phyloP scores from a whole-genome alignment of 2,888 invertebrate genomes.

The Timandra comae region DNA sequence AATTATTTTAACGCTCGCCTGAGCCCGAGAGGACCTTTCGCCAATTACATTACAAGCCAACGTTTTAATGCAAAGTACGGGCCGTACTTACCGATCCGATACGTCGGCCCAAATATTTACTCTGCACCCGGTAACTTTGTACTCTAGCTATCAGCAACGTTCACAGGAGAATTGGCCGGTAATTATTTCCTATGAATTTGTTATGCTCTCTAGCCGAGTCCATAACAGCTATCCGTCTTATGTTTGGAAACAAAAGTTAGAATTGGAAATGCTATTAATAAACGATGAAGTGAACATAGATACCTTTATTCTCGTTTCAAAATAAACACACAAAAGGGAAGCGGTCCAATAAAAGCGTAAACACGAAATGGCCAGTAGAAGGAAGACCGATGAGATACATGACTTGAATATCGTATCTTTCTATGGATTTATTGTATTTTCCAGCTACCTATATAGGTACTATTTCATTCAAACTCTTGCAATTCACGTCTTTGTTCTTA shows the following conservation, averaged over 20 bases:
- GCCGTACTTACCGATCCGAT: conserved; percentile 26
- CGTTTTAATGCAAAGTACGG: conserved; percentile 30
- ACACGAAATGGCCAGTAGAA: conserved; percentile 29
- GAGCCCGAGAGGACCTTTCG: conserved; percentile 31
- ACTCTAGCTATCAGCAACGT: conserved; percentile 14
- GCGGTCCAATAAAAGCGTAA: conserved; percentile 31
- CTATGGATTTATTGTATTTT: conserved; percentile 27
- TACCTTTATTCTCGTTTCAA: conserved; percentile 17
- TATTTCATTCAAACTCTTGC: conserved; percentile 1
- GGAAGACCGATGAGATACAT: conserved; percentile 37
- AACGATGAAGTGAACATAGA: conserved; percentile 8
- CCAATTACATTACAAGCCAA: conserved; percentile 41
- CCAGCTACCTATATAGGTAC: conserved; percentile 7
- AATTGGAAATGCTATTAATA: conserved; percentile 3
- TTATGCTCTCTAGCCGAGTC: too few species aligned
- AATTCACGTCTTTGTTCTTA: too few species aligned
- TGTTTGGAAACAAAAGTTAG: not conserved
- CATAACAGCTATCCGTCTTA: too few species aligned
- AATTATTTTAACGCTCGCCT: conserved; percentile 50
- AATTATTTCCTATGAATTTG: conserved; percentile 5
- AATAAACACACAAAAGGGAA: conserved; percentile 27
- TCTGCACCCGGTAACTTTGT: conserved; percentile 22
- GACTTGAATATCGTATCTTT: conserved; percentile 32
- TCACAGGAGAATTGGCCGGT: conserved; percentile 7
- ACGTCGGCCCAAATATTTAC: conserved; percentile 16